A percentile compares a stretch with the other conserved stretches of the same genome.
phyloP scores from a whole-genome alignment of 2,888 invertebrate species.

The Ophonus ardosiacus region DNA sequence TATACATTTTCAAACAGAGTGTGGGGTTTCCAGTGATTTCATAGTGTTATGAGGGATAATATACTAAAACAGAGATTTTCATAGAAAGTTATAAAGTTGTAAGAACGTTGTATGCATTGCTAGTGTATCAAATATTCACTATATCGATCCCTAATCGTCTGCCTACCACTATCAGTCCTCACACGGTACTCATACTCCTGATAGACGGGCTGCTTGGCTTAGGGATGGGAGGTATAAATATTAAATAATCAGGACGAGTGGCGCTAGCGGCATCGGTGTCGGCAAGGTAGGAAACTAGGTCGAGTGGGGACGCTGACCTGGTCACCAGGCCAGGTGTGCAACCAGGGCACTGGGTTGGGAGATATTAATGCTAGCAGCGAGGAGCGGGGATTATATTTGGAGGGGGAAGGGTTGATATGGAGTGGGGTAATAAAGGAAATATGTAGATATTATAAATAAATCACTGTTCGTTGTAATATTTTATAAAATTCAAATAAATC shows the following conservation, averaged over 20 bases:
- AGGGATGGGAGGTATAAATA: slow-evolving; percentile 36
- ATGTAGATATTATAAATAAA: no score
- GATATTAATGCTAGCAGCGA: neutral
- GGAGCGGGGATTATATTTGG: neutral
- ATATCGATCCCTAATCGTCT: neutral
- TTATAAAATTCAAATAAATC: no score
- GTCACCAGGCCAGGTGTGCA: slow-evolving; percentile 45
- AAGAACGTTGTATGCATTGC: neutral
- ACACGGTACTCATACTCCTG: neutral
- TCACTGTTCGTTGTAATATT: no score
- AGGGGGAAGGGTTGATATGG: neutral
- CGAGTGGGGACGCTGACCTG: slow-evolving; percentile 52
- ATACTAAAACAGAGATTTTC: no score
- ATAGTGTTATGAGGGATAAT: no score
- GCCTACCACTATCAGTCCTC: slow-evolving; percentile 12
- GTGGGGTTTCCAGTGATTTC: no score
- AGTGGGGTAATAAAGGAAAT: neutral
- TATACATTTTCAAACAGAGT: no score
- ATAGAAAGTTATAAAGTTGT: no score
- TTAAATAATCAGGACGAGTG: slow-evolving; percentile 57
- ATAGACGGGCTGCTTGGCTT: neutral
- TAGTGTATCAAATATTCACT: slow-evolving; percentile 19
- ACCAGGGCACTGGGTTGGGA: neutral
- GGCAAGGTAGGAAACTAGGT: slow-evolving; percentile 47
- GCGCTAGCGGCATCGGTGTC: neutral